Percentiles rank a stretch among this genome's conserved stretches.
Conservation (phyloP, 2,888 invertebrate species). For the Mantis religiosa region DNA sequence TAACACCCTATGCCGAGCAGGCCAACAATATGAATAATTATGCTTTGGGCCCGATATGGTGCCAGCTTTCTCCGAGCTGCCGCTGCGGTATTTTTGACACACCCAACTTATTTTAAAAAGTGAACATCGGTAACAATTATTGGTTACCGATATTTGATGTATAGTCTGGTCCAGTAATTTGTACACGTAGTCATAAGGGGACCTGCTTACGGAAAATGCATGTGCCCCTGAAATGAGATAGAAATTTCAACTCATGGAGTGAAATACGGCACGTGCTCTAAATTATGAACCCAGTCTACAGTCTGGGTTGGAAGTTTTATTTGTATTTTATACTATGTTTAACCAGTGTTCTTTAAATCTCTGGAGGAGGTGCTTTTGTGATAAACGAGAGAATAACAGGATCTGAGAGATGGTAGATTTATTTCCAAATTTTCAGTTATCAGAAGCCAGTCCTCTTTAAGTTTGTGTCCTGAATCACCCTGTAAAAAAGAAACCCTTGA, state of each 20-base stretch:
- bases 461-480: too few species aligned
- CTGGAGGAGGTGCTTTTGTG: too few species aligned
- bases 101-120: constrained; percentile 23
- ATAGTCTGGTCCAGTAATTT: constrained; percentile 2
- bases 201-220: background rate
- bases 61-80: constrained; percentile 12
- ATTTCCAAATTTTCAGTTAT: too few species aligned
- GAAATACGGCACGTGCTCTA: too few species aligned
- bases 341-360: too few species aligned
- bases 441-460: too few species aligned
- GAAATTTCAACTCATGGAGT: background rate
- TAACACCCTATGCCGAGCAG: background rate
- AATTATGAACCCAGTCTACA: too few species aligned
- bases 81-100: constrained; percentile 22
- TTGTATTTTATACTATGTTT: too few species aligned
- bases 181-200: background rate
- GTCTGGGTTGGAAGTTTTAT: too few species aligned
- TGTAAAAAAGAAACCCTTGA: too few species aligned
- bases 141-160: constrained; percentile 22
- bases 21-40: constrained; percentile 11
- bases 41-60: constrained; percentile 17
- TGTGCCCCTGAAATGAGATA: background rate
- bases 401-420: too few species aligned
- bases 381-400: too few species aligned
- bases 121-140: constrained; percentile 23